These are phyloP conservation scores for Percina caprodes DNA, from an alignment of 2,113 vertebrate species.

Conservation along the genomic window DNA sequence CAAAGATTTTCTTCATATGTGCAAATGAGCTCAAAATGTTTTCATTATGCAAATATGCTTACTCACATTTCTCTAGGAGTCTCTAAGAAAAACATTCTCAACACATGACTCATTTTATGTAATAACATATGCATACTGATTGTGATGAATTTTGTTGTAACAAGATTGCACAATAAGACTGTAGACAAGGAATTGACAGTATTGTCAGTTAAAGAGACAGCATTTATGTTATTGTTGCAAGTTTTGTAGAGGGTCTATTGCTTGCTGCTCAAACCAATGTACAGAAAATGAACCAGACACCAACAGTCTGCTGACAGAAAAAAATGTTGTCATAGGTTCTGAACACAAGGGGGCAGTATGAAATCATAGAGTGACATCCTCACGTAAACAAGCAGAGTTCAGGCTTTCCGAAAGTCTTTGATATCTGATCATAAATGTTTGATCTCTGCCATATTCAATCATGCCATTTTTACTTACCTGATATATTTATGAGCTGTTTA, in stretches of 20 bases:
- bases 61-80: slow-evolving; percentile 30
- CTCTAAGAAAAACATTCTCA: slow-evolving; percentile 25
- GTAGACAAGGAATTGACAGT: background rate
- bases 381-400: slow-evolving; percentile 33
- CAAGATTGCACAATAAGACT: background rate
- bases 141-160: background rate
- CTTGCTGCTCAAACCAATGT: background rate
- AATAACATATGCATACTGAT: background rate
- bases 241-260: background rate
- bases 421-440: slow-evolving; percentile 51
- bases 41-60: slow-evolving; percentile 63
- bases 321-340: slow-evolving; percentile 5
- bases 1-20: slow-evolving; percentile 51
- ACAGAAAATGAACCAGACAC: background rate
- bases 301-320: slow-evolving; percentile 2
- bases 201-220: background rate
- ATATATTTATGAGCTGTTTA: slow-evolving; percentile 28
- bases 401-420: slow-evolving; percentile 36
- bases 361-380: slow-evolving; percentile 64
- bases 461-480: slow-evolving; percentile 33
- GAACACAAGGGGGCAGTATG: slow-evolving; percentile 83
- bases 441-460: slow-evolving; percentile 43
- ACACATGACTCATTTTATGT: slow-evolving; percentile 12
- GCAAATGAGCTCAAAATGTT: slow-evolving; percentile 59
- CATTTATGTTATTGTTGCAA: background rate